A percentile compares a stretch with the other conserved stretches of the same genome.
These are phyloP conservation scores for Charanyca ferruginea DNA, from an alignment of 2,888 invertebrate genomes.

Conservation along the genomic window DNA sequence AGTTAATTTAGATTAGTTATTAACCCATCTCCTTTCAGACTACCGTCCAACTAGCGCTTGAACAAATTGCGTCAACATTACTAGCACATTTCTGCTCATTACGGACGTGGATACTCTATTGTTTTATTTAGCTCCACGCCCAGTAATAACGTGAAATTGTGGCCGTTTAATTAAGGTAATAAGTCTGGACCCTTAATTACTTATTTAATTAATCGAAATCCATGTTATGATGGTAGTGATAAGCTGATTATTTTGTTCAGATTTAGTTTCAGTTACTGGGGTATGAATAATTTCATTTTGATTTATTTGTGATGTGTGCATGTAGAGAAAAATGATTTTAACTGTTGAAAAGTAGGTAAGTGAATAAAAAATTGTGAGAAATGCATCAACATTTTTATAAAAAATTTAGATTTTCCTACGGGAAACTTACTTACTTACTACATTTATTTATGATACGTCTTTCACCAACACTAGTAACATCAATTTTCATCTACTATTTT, in stretches of 20 bases:
- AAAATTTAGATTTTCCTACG: background rate
- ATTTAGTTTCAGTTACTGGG: slow-evolving; percentile 26
- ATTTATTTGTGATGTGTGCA: slow-evolving; percentile 2
- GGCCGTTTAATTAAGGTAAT: slow-evolving; percentile 54
- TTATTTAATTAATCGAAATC: slow-evolving; percentile 42
- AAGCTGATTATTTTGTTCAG: slow-evolving; percentile 26
- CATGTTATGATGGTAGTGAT: slow-evolving; percentile 35
- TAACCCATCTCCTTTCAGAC: slow-evolving; percentile 19
- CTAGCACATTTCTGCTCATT: slow-evolving; percentile 58
- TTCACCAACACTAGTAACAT: no score
- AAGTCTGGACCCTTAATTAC: slow-evolving; percentile 45
- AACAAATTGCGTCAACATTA: slow-evolving; percentile 57
- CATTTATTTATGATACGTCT: no score
- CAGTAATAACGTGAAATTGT: slow-evolving; percentile 52
- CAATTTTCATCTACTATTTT: no score
- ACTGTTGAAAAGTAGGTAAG: background rate
- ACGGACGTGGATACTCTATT: slow-evolving; percentile 34
- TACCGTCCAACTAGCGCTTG: slow-evolving; percentile 20
- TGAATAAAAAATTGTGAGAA: background rate
- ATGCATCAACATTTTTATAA: background rate
- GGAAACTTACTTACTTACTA: background rate
- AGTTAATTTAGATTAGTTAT: slow-evolving; percentile 14
- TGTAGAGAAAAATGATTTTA: background rate
- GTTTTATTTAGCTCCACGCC: slow-evolving; percentile 54
- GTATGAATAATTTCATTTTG: slow-evolving; percentile 11